Conservation (phyloP, 2,113 vertebrate species). For the Dunckerocampus dactyliophorus region DNA sequence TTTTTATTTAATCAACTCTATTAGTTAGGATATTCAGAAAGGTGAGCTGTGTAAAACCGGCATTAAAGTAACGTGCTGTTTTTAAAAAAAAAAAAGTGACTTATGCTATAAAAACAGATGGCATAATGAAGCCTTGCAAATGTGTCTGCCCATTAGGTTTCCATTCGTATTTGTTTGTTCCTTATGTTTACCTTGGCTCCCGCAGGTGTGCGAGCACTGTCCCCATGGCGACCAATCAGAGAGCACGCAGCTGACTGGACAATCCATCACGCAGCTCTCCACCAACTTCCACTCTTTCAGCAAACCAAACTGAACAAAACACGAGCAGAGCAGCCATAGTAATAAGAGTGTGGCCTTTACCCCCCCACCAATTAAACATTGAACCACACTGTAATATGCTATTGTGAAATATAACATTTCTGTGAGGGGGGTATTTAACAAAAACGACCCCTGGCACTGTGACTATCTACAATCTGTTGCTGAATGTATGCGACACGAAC, state of each 20-base stretch:
- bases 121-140: slow-evolving; percentile 38
- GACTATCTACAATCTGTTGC: too few species aligned
- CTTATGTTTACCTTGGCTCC: slow-evolving; percentile 76
- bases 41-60: slow-evolving; percentile 23
- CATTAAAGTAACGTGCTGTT: slow-evolving; percentile 26
- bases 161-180: slow-evolving; percentile 14
- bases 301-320: slow-evolving; percentile 70
- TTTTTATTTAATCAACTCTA: slow-evolving; percentile 54
- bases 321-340: slow-evolving; percentile 8
- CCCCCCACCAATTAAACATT: neutral
- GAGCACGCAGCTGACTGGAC: slow-evolving; percentile 85
- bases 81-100: too few species aligned
- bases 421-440: too few species aligned
- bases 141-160: slow-evolving; percentile 12
- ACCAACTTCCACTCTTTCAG: slow-evolving; percentile 71
- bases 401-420: neutral
- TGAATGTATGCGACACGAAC: slow-evolving; percentile 1
- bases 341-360: too few species aligned
- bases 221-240: slow-evolving; percentile 92
- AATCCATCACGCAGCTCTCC: slow-evolving; percentile 78
- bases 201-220: slow-evolving; percentile 86
- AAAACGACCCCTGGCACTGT: too few species aligned
- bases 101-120: neutral
- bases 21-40: slow-evolving; percentile 14
- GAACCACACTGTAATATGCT: neutral